Conservation (phyloP, 2,113 vertebrate genomes). For the Vulpes ferrilata region DNA sequence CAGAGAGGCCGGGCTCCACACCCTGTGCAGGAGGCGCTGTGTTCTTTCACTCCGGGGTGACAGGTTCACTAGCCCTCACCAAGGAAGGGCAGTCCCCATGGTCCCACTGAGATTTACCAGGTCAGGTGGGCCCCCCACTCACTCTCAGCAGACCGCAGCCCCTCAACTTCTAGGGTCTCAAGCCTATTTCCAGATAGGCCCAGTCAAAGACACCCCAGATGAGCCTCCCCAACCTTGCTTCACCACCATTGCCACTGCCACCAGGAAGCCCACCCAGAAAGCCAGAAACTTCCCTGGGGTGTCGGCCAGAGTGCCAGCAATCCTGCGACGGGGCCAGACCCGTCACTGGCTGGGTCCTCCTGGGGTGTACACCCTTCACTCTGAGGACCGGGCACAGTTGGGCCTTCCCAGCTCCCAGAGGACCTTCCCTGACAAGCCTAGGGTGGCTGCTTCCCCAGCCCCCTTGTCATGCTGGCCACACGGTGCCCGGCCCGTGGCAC, state of each 20-base stretch:
- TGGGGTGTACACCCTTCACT: accelerated
- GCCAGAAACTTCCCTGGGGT: not conserved
- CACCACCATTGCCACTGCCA: not conserved
- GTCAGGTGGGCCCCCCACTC: not conserved
- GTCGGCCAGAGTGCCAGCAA: accelerated
- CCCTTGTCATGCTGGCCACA: not conserved
- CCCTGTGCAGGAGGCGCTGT: no score
- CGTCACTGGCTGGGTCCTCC: not conserved
- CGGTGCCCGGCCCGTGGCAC: accelerated
- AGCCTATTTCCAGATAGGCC: not conserved
- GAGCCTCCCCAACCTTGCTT: no score
- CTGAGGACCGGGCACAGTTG: no score
- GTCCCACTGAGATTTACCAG: not conserved
- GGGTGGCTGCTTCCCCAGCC: not conserved
- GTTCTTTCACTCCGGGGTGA: no score
- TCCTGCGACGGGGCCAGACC: accelerated
- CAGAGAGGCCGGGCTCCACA: no score
- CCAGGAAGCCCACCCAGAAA: not conserved
- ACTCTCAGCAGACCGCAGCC: not conserved
- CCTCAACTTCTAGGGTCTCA: accelerated
- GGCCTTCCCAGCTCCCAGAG: not conserved
- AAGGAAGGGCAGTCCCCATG: accelerated
- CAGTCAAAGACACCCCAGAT: not conserved
- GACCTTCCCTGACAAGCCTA: not conserved
- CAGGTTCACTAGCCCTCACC: not conserved